phyloP scores from a whole-genome alignment of 1,140 invertebrate genomes.

The Anagrus nilaparvatae region DNA sequence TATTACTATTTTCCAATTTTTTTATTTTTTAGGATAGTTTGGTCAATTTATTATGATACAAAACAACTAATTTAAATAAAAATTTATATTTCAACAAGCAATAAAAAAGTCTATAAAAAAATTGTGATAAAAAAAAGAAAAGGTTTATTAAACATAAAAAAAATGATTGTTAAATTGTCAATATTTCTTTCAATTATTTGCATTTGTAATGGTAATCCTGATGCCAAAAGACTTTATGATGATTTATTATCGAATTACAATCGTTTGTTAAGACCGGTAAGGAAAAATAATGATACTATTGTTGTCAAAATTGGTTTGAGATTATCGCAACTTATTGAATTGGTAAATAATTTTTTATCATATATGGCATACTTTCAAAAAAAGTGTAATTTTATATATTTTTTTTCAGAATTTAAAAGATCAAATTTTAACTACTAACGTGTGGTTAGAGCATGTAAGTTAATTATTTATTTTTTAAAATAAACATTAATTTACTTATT shows the following conservation, averaged over 20 bases:
- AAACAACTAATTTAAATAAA: too few relatives aligned
- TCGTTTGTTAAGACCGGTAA: slow-evolving; percentile 84
- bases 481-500: slow-evolving; percentile 4
- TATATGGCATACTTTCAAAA: neutral
- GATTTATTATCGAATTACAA: slow-evolving; percentile 95
- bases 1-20: neutral
- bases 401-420: slow-evolving; percentile 86
- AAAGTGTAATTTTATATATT: slow-evolving; percentile 18
- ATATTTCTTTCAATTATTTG: slow-evolving; percentile 24
- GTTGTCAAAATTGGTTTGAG: slow-evolving; percentile 84
- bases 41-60: too few relatives aligned
- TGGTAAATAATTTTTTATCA: slow-evolving; percentile 51
- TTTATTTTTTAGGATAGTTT: too few relatives aligned
- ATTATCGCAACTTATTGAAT: slow-evolving; percentile 90
- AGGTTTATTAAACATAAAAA: too few relatives aligned
- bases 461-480: slow-evolving; percentile 2
- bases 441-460: slow-evolving; percentile 92
- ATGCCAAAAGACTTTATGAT: slow-evolving; percentile 87
- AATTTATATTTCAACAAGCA: too few relatives aligned
- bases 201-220: slow-evolving; percentile 57
- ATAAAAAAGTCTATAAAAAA: too few relatives aligned
- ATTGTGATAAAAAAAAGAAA: too few relatives aligned
- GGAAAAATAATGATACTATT: slow-evolving; percentile 87
- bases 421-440: slow-evolving; percentile 92
- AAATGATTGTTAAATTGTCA: slow-evolving; percentile 24